Conservation (phyloP, 1,140 invertebrate species). For the Ladona fulva region DNA sequence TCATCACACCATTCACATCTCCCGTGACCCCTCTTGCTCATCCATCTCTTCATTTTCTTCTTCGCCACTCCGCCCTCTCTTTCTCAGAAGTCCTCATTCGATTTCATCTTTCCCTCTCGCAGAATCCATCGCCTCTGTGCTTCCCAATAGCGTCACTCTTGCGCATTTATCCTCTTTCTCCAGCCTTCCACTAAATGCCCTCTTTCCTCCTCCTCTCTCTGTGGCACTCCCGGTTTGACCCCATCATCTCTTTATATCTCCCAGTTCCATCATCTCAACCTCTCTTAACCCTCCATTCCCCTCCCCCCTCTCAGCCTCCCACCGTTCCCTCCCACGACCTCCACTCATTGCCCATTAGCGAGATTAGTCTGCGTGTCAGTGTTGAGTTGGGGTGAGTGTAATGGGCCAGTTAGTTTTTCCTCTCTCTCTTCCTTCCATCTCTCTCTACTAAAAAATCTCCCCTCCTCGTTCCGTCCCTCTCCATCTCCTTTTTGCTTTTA, state of each 20-base stretch:
- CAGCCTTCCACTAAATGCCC: background rate
- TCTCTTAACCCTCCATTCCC: background rate
- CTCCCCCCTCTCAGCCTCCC: background rate
- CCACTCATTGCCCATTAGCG: background rate
- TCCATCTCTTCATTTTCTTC: background rate
- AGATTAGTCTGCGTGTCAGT: background rate
- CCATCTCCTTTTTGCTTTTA: constrained; percentile 4
- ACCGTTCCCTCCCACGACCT: background rate
- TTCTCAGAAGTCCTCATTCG: too few relatives aligned
- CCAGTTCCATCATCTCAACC: constrained; percentile 32
- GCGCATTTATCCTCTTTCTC: too few relatives aligned
- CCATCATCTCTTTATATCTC: constrained; percentile 27
- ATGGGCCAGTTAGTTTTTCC: constrained; percentile 4
- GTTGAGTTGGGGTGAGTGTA: constrained; percentile 2
- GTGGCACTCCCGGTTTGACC: constrained; percentile 15
- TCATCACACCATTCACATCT: background rate
- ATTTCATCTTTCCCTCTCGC: too few relatives aligned
- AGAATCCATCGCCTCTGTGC: too few relatives aligned
- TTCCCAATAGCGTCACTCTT: too few relatives aligned
- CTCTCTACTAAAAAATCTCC: constrained; percentile 12
- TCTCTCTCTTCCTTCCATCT: constrained; percentile 10
- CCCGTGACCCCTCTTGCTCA: background rate
- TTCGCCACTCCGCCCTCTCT: background rate
- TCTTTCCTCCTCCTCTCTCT: background rate
- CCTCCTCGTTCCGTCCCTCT: constrained; percentile 13